Base-by-base conservation (phyloP, 2,888 invertebrate species). In the Tachystola acroxantha region DNA sequence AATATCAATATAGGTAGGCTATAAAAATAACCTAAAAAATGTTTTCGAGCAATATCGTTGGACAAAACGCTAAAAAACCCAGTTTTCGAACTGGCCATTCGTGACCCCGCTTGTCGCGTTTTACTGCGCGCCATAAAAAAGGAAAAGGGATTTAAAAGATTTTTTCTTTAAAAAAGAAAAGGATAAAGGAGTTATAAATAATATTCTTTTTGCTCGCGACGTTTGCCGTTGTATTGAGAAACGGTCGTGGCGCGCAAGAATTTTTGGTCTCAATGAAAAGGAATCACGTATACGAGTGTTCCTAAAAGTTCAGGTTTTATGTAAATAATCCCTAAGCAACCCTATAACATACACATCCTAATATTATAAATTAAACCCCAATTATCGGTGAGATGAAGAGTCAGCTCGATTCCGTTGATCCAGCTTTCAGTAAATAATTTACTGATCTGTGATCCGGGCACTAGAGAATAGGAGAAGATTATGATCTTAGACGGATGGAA, bases 171-270 rank as follows among this genome's bases (percentile, higher is more conserved):
- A 20, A 32, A 25, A 36, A 51, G 53, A 63, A 68, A 61, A 56
- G 57, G 57, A 59, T 58, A 60, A 65, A 56, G n/a, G 57, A 53
- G 64, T 59, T 65, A 66, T 72, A 71, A 72, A 73, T 69, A 70
- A 66, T 66, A 60, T 51, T 54, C 40, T 60, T 68, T 69, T 62
- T 58, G 52, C 53, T 57, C 42, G 52, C 48, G 46, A 48, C 53
- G 7, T 16, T 16, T 6, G 27, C 11, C 29, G 24, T 11, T 37
- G 43, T 33, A 25, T 37, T 43, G 40, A 51, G 39, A 53, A 41
- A 50, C 41, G 41, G 39, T 39, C 31, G 42, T 13, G 25, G 14
- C 1, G n/a, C n/a, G n/a, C 7, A 32, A 50, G 53, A 51, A n/a
- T n/a, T n/a, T 49, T 50, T 51, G 39, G 39, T 44, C 26, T 47